Conservation (phyloP, 2,888 invertebrate species). For the Palloptera scutellata region DNA sequence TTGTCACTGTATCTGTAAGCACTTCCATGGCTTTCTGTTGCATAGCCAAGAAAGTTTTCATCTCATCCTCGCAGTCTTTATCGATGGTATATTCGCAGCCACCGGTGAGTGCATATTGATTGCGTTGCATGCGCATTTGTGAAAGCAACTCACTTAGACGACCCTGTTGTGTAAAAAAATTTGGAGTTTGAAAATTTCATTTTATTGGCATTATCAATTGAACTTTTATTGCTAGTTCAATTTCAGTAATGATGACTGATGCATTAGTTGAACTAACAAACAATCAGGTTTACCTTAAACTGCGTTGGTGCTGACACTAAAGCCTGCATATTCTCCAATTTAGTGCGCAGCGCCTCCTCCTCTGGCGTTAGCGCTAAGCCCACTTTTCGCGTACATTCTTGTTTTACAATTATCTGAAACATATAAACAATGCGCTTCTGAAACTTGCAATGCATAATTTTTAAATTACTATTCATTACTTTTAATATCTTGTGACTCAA, state of each 20-base stretch:
- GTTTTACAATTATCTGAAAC: constrained; percentile 80
- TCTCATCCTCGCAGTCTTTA: constrained; percentile 74
- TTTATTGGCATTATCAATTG: too few species aligned
- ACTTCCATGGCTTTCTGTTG: constrained; percentile 91
- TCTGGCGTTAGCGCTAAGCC: constrained; percentile 88
- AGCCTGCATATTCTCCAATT: constrained; percentile 84
- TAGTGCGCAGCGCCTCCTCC: constrained; percentile 88
- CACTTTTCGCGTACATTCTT: constrained; percentile 87
- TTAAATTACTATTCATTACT: constrained; percentile 64
- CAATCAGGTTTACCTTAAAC: constrained; percentile 73
- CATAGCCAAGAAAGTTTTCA: constrained; percentile 80
- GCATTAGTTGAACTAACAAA: not conserved
- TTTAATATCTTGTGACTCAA: constrained; percentile 84
- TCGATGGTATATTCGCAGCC: constrained; percentile 83
- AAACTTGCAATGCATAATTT: not conserved
- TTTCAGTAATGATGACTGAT: too few species aligned
- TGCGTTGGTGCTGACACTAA: constrained; percentile 92
- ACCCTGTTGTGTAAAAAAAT: constrained; percentile 67
- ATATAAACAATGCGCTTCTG: too few species aligned
- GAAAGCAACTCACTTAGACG: constrained; percentile 90
- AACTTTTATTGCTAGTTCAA: too few species aligned
- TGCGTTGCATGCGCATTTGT: constrained; percentile 80
- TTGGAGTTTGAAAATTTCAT: constrained; percentile 1
- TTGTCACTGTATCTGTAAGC: constrained; percentile 82
- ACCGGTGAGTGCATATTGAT: constrained; percentile 69